Base-by-base conservation (phyloP, 2,797 vertebrate species). In the Phalanger gymnotis region DNA sequence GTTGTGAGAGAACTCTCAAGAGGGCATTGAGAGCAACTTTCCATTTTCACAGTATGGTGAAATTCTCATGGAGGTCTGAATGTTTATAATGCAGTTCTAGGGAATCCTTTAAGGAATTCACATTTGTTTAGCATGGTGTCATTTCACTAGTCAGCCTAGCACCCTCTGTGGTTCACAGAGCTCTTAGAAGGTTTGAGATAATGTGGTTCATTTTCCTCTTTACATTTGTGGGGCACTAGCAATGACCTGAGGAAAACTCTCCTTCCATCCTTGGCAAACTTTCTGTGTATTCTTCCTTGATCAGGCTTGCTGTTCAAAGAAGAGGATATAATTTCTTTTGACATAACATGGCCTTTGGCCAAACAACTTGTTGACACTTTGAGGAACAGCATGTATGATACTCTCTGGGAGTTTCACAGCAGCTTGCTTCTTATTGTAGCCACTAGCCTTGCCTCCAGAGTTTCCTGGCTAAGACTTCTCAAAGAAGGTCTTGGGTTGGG, bases 301-400 rank as follows among this genome's bases (percentile, higher is more conserved):
- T 87, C 73, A 47, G 9, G 40, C 31, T 92, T 91, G 25, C 92
- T 94, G n/a, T 94, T 94, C 53, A 94, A 95, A 96, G 40, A 92
- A 95, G 93, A 10, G 54, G 81, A 94, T 92, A 30, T 94, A 47
- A 51, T 94, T 93, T 97, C n/a, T 92, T 34, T 92, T 54, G 27
- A 93, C 91, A 34, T 7, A 94, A 94, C 7, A 6, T 90, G 87
- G 92, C 52, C 90, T 10, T 51, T 27, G 12, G n/a, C 3, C 91
- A 73, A 90, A 34, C 14, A 61, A 73, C 27, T 53, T 95, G 22
- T 92, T 6, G 40, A 27, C 53, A 4, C 73, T 47, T 96, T 90
- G 40, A 92, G 93, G 87, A 66, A 28, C 92, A 89, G 91, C 4
- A 54, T 13, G 7, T 52, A 47, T 90, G 6, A 22, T 27, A 0